These are phyloP conservation scores for Spisula subtruncata DNA, from an alignment of 2,888 invertebrate genomes.

Conservation along the genomic window DNA sequence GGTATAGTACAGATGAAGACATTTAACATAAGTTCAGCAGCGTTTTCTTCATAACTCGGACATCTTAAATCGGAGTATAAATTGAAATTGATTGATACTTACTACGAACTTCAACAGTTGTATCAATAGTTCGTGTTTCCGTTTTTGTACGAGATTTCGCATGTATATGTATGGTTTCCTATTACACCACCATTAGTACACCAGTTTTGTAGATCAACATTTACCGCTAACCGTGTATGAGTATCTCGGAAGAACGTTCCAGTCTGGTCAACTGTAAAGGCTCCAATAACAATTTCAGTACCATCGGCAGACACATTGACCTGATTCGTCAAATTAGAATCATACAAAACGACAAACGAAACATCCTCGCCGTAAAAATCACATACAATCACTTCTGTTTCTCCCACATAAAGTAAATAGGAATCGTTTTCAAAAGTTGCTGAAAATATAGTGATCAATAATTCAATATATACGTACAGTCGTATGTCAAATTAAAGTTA, in stretches of 20 bases:
- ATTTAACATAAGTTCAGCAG: too few species aligned
- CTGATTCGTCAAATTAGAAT: not conserved
- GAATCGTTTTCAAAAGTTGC: not conserved
- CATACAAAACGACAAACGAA: not conserved
- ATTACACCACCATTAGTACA: not conserved
- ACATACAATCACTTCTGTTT: not conserved
- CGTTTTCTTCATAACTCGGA: too few species aligned
- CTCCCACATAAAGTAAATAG: not conserved
- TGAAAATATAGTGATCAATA: not conserved
- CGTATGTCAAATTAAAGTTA: too few species aligned
- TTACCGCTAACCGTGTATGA: not conserved
- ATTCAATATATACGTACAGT: too few species aligned
- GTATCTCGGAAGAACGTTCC: not conserved
- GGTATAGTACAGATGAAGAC: too few species aligned
- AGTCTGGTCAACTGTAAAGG: not conserved
- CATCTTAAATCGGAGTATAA: too few species aligned
- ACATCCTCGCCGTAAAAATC: constrained; percentile 10
- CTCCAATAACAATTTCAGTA: not conserved
- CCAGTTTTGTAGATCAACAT: not conserved
- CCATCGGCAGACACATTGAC: not conserved
- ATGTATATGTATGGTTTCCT: not conserved
- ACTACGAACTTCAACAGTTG: not conserved
- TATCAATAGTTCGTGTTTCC: not conserved
- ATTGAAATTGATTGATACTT: not conserved
- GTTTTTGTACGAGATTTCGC: not conserved